Conservation (phyloP, 2,888 invertebrate genomes). For the Stenotaenia linearis region DNA sequence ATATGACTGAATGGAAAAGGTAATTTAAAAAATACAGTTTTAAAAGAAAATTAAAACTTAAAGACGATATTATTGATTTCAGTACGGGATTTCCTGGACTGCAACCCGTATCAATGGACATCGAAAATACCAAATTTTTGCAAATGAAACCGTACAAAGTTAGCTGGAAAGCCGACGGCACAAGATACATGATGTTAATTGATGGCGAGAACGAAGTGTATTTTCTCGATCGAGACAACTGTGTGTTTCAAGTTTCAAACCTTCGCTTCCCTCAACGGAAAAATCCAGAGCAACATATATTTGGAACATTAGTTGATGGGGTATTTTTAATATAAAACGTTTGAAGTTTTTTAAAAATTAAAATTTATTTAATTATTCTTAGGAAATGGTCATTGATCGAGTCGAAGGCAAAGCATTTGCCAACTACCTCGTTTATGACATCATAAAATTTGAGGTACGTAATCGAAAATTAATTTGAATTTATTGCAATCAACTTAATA, state of each 20-base stretch:
- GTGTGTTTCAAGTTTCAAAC: slow-evolving; percentile 73
- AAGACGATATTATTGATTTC: too few species aligned
- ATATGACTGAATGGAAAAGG: slow-evolving; percentile 72
- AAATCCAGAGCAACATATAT: slow-evolving; percentile 64
- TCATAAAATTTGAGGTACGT: slow-evolving; percentile 69
- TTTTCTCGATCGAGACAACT: slow-evolving; percentile 92
- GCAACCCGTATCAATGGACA: slow-evolving; percentile 96
- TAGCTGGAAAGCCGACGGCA: slow-evolving; percentile 99
- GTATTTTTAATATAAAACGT: slow-evolving; percentile 54
- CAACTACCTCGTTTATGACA: slow-evolving; percentile 90
- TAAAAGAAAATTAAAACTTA: too few species aligned
- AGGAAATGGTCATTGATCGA: slow-evolving; percentile 96
- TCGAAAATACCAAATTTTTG: slow-evolving; percentile 67
- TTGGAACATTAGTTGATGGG: slow-evolving; percentile 83
- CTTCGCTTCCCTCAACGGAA: slow-evolving; percentile 72
- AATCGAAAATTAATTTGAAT: not conserved
- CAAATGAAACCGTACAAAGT: slow-evolving; percentile 81
- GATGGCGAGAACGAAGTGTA: slow-evolving; percentile 77
- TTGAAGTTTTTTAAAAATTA: not conserved
- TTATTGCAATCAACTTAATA: not conserved
- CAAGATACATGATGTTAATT: slow-evolving; percentile 94
- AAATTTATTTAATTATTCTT: slow-evolving; percentile 43
- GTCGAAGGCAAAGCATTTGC: slow-evolving; percentile 67
- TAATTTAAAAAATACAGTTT: slow-evolving; percentile 43
- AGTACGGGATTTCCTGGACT: slow-evolving; percentile 84